Conservation (phyloP, 1,140 invertebrate genomes). For the Sinella curviseta region DNA sequence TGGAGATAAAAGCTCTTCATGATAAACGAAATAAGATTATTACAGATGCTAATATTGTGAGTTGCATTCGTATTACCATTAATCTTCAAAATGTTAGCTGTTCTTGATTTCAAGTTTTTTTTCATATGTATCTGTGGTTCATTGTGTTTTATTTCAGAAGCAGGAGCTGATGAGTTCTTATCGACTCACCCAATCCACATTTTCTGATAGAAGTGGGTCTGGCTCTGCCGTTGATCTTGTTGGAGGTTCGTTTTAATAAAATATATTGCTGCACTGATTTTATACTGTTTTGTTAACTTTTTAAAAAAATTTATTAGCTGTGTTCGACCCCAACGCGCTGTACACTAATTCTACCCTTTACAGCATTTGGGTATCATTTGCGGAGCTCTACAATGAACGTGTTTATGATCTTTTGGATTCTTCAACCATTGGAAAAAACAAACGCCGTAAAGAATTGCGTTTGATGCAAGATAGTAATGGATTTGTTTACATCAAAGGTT, state of each 20-base stretch:
- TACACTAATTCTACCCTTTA: constrained; percentile 24
- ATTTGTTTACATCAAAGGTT: constrained; percentile 72
- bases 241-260: not conserved
- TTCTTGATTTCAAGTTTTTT: not conserved
- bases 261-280: not conserved
- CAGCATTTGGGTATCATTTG: constrained; percentile 81
- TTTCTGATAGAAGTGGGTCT: constrained; percentile 1
- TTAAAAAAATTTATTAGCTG: no score
- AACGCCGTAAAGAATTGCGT: constrained; percentile 58
- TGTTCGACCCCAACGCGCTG: not conserved
- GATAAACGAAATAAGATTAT: constrained; percentile 1
- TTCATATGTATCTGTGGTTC: not conserved
- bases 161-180: constrained; percentile 5
- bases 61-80: not conserved
- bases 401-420: constrained; percentile 78
- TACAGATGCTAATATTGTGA: constrained; percentile 7
- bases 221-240: not conserved
- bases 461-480: constrained; percentile 65
- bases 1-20: not conserved
- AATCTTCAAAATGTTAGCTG: no score
- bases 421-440: constrained; percentile 53
- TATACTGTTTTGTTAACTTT: not conserved
- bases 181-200: not conserved
- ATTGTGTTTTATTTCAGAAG: not conserved
- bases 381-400: constrained; percentile 91